Evolutionary conservation across 2,113 vertebrate species (phyloP).

Genomic region (Hiodon tergisus): DNA sequence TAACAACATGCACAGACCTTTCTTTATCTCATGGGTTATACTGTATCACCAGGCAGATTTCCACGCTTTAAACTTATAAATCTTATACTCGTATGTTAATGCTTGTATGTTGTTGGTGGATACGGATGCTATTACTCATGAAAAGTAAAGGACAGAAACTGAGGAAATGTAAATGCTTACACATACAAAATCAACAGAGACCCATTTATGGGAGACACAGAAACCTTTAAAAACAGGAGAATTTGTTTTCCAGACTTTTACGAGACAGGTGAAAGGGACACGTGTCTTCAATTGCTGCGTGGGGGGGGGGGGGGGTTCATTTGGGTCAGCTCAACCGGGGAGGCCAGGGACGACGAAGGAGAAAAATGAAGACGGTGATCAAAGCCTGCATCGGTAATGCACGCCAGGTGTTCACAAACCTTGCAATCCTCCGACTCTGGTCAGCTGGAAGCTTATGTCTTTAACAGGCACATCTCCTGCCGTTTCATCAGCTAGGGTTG

Average conservation of each 20-base stretch:
- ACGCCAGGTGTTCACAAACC: constrained; percentile 63
- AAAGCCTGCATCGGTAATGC: constrained; percentile 60
- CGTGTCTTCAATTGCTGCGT: constrained; percentile 62
- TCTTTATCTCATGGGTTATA: no score
- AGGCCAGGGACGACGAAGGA: constrained; percentile 55
- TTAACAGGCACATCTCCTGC: constrained; percentile 77
- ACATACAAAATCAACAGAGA: constrained; percentile 69
- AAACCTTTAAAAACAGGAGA: constrained; percentile 60
- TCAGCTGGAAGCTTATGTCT: constrained; percentile 58
- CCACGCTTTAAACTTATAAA: constrained; percentile 30
- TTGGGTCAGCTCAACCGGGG: constrained; percentile 59
- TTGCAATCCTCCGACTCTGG: constrained; percentile 49
- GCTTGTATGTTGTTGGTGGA: constrained; percentile 41
- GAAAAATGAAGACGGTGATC: constrained; percentile 57
- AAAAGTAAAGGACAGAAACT: constrained; percentile 40
- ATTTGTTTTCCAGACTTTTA: constrained; percentile 60
- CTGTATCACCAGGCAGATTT: constrained; percentile 8
- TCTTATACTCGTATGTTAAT: constrained; percentile 38
- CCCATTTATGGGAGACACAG: constrained; percentile 61
- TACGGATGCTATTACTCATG: constrained; percentile 51
- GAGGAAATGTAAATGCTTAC: constrained; percentile 68
- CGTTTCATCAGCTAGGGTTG: constrained; percentile 68
- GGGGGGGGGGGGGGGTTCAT: constrained; percentile 33
- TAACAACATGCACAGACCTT: no score
- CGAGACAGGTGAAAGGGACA: constrained; percentile 74